Conservation (phyloP, 2,888 invertebrate species). For the Rhynchonema sp. region DNA sequence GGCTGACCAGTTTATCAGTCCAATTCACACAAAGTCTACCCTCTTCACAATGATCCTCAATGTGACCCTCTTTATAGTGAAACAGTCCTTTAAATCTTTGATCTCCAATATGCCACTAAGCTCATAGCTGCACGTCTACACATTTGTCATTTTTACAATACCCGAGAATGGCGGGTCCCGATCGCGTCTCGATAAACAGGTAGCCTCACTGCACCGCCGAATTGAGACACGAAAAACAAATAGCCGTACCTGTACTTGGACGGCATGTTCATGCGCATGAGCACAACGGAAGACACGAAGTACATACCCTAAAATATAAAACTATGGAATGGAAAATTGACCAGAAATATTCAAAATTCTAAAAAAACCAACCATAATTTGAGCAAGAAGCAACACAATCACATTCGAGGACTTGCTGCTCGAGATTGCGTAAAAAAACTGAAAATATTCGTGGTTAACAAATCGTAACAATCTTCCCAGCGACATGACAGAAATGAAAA, state of each 20-base stretch:
- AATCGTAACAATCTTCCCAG: slow-evolving; percentile 2
- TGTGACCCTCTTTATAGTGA: too few relatives aligned
- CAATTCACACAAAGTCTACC: too few relatives aligned
- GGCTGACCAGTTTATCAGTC: too few relatives aligned
- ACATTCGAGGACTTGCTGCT: slow-evolving; percentile 96
- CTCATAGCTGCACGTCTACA: too few relatives aligned
- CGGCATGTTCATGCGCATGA: slow-evolving; percentile 99
- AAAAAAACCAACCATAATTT: slow-evolving; percentile 59
- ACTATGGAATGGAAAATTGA: background rate
- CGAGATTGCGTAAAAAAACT: slow-evolving; percentile 98
- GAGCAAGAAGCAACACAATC: slow-evolving; percentile 82
- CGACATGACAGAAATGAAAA: slow-evolving; percentile 3
- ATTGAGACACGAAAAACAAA: too few relatives aligned
- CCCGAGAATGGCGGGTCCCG: too few relatives aligned
- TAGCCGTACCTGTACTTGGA: slow-evolving; percentile 52
- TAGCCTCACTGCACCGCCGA: too few relatives aligned
- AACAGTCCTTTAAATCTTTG: too few relatives aligned
- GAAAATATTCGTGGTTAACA: slow-evolving; percentile 28
- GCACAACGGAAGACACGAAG: slow-evolving; percentile 83
- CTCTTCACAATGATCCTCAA: too few relatives aligned
- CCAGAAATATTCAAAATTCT: background rate
- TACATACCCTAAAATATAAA: slow-evolving; percentile 65
- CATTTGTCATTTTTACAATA: too few relatives aligned
- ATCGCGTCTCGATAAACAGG: too few relatives aligned
- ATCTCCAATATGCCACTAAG: too few relatives aligned